Base-by-base conservation (phyloP, 1,140 invertebrate species). In the Brachionus rubens region DNA sequence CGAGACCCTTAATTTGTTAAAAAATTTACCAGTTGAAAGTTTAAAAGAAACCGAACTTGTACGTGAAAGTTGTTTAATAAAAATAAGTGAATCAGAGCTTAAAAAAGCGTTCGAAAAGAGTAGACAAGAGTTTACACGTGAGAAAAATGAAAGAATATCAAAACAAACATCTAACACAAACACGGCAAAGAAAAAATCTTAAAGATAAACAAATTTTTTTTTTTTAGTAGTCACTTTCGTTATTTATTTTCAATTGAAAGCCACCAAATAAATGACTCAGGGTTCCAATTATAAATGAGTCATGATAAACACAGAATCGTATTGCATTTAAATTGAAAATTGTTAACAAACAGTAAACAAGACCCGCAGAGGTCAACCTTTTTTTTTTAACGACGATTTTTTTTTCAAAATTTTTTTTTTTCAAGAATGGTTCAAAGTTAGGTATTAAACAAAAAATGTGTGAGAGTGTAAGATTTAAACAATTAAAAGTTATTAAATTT, bases 71-170 rank as follows among this genome's bases (percentile, higher is more conserved):
- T 19, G 7, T 30, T 9, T 36, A 12, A 54, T 72, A 36, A 50
- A 72, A 30, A 50, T 72, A 16, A 54, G 28, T 72, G 50, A 72
- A 54, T 19, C 46, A 4, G 68, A 72, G 9, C 19, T 48, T 1
- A 54, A 48, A 54, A 72, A 72, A 26, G 68, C 68, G 5, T 72
- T 72, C 24, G 59, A 65, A 24, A 65, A 65, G 30, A 43, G 36
- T 43, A 16, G 40, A 14, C 30, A 21, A 19, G 59, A 65, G 19
- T 65, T 65, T 65, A 43, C 40, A 1, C 41, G 21, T 24, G 59
- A 65, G 26, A 65, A 43, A 43, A 43, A 43, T n/a, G 59, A 65
- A 24, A 65, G 24, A 24, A 24, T 65, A 7, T 41, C 40, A 10
- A 16, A 62, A 62, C 14, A 10, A 43, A 10, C 16, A 19, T 6